These are phyloP conservation scores for Delia radicum DNA, from an alignment of 1,140 invertebrate genomes.

Conservation along the genomic window DNA sequence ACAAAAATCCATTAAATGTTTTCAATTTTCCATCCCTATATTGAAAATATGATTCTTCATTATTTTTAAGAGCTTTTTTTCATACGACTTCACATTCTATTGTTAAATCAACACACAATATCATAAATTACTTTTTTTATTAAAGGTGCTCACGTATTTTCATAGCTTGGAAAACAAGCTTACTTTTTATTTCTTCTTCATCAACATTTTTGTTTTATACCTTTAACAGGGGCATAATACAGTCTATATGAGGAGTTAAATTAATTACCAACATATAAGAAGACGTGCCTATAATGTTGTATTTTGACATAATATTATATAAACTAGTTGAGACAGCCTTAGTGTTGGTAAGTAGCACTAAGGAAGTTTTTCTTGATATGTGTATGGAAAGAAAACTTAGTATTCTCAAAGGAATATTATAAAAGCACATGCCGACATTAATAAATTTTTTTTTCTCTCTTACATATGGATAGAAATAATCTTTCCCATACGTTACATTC, in stretches of 20 bases:
- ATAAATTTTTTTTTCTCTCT: no score
- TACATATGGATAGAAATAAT: no score
- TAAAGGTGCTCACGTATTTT: conserved; percentile 1
- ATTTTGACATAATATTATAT: conserved; percentile 11
- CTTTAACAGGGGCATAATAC: neutral
- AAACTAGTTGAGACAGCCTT: neutral
- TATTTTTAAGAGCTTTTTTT: conserved; percentile 10
- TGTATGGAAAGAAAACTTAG: neutral
- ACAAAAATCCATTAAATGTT: no score
- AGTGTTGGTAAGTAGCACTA: neutral
- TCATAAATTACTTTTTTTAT: neutral
- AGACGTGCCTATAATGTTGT: conserved; percentile 21
- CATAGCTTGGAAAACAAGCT: neutral
- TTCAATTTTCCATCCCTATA: no score
- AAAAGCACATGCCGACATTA: neutral
- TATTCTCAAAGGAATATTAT: neutral
- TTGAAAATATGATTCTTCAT: conserved; percentile 1
- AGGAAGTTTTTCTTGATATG: neutral
- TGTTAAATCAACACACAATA: neutral
- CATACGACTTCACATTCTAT: neutral
- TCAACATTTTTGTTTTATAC: neutral
- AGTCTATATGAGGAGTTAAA: neutral
- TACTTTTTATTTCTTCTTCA: neutral
- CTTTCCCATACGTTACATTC: no score
- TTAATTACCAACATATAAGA: conserved; percentile 18